Conservation (phyloP, 2,113 vertebrate species). For the human (Homo sapiens) region DNA sequence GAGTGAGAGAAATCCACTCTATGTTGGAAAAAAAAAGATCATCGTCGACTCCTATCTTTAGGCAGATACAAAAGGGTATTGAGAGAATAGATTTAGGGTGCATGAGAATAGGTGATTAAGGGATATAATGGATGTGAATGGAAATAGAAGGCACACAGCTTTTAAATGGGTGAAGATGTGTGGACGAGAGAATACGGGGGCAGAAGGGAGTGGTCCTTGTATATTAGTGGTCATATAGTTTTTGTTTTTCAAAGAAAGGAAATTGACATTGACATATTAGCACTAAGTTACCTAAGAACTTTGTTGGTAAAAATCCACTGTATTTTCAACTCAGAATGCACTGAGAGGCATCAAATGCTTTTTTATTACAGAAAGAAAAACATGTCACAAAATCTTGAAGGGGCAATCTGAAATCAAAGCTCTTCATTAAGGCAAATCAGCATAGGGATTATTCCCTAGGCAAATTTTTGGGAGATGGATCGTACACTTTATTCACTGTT, state of each 20-base stretch:
- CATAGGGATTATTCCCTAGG: neutral
- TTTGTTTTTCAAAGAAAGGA: neutral
- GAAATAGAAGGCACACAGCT: neutral
- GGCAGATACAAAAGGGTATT: neutral
- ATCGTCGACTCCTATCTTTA: neutral
- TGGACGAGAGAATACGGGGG: neutral
- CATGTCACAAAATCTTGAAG: neutral
- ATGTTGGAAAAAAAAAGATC: neutral
- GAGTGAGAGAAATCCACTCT: neutral
- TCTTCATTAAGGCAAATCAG: neutral
- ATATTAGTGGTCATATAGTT: neutral
- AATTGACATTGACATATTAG: neutral
- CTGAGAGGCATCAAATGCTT: neutral
- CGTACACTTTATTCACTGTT: neutral
- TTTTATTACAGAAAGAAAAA: constrained; percentile 14
- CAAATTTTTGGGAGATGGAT: neutral
- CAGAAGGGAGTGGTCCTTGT: neutral
- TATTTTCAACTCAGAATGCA: neutral
- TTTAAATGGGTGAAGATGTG: neutral
- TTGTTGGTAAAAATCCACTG: neutral
- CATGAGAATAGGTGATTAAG: neutral
- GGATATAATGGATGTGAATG: neutral
- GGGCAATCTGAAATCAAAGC: neutral
- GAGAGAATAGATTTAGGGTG: neutral
- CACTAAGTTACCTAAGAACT: neutral